Percentiles rank a stretch among this genome's conserved stretches.
Evolutionary conservation across 2,113 vertebrate species (phyloP).

Genomic region (Muntiacus reevesi): DNA sequence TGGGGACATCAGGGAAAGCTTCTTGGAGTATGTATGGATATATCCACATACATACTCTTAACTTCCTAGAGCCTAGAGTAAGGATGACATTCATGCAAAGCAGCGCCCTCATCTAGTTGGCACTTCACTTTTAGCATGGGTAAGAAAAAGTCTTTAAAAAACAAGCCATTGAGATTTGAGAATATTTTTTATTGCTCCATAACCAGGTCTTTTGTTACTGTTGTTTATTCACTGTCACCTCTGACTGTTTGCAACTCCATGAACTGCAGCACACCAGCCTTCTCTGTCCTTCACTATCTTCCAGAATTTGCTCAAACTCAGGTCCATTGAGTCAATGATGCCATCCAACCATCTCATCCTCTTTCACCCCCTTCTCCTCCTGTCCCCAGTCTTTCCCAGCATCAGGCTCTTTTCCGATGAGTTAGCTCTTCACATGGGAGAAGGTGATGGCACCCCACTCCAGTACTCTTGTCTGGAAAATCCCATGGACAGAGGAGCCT

Average conservation of each 20-base stretch:
- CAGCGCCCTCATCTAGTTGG: not conserved
- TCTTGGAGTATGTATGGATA: not conserved
- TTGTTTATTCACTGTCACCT: not conserved
- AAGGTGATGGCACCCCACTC: not conserved
- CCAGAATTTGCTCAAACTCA: not conserved
- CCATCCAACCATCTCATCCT: not conserved
- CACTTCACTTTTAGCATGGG: not conserved
- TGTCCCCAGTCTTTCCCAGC: not conserved
- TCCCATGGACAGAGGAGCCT: not conserved
- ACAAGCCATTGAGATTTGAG: not conserved
- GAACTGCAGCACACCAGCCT: not conserved
- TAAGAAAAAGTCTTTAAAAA: not conserved
- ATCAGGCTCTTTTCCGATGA: not conserved
- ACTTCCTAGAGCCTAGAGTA: not conserved
- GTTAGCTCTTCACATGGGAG: not conserved
- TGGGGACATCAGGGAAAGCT: not conserved
- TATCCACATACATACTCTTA: not conserved
- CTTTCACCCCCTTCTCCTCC: not conserved
- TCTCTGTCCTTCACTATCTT: not conserved
- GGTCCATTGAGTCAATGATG: not conserved
- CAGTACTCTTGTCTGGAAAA: not conserved
- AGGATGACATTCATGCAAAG: not conserved
- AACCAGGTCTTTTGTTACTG: not conserved
- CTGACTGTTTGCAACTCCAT: not conserved
- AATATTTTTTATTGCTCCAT: not conserved